Evolutionary conservation across 2,888 invertebrate species (phyloP).

Genomic region (Podabrus alpinus): DNA sequence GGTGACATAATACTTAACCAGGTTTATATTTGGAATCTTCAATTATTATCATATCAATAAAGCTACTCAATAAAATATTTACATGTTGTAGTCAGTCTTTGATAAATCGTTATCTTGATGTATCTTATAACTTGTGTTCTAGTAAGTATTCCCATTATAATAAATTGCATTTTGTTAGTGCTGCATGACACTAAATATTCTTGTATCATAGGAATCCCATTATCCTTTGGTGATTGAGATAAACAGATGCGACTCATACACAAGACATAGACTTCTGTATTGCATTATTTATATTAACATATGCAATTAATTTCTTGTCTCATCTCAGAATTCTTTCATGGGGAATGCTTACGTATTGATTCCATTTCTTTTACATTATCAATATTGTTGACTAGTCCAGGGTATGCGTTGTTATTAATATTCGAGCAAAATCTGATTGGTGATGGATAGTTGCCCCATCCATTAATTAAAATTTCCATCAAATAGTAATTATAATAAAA

Average conservation of each 20-base stretch:
- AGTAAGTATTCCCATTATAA: not conserved
- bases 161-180: not conserved
- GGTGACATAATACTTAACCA: not conserved
- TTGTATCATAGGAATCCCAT: not conserved
- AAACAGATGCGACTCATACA: not conserved
- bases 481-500: not conserved
- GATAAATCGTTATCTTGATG: not conserved
- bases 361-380: too few species aligned
- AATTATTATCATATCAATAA: not conserved
- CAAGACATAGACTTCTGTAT: not conserved
- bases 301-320: not conserved
- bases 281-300: too few species aligned
- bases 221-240: not conserved
- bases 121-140: not conserved
- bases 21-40: not conserved
- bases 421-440: not conserved
- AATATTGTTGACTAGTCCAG: too few species aligned
- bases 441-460: not conserved
- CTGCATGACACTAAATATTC: not conserved
- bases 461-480: not conserved
- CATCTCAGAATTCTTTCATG: too few species aligned
- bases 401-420: not conserved
- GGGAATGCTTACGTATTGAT: not conserved
- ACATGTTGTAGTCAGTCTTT: not conserved
- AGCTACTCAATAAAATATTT: not conserved